A percentile compares a stretch with the other conserved stretches of the same genome.
Conservation (phyloP, 1,140 invertebrate species). For the Copidosoma floridanum region DNA sequence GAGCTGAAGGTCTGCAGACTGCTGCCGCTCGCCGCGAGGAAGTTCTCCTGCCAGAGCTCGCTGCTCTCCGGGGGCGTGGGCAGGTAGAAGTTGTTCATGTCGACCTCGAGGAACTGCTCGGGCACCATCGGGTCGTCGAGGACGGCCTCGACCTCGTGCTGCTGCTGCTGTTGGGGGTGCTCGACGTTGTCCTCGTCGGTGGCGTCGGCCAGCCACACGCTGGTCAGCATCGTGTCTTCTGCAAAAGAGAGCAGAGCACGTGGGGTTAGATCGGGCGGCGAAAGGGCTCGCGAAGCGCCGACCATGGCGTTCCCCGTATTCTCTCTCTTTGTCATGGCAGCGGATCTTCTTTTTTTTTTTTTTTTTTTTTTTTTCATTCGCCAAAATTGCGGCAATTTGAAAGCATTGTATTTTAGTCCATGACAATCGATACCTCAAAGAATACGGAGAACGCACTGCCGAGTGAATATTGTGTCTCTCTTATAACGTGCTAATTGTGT, state of each 20-base stretch:
- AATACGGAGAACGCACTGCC: too few relatives aligned
- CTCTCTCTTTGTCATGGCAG: too few relatives aligned
- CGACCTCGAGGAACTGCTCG: slow-evolving; percentile 25
- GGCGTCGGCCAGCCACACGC: slow-evolving; percentile 8
- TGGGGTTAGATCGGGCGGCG: background rate
- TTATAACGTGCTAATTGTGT: too few relatives aligned
- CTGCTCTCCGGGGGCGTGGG: slow-evolving; percentile 21
- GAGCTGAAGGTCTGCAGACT: background rate
- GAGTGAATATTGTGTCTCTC: too few relatives aligned
- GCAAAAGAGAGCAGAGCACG: slow-evolving; percentile 2
- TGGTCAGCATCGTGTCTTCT: slow-evolving; percentile 23
- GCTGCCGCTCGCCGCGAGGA: background rate
- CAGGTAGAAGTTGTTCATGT: slow-evolving; percentile 25
- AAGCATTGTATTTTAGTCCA: too few relatives aligned
- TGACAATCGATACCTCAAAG: too few relatives aligned
- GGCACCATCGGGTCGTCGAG: slow-evolving; percentile 15
- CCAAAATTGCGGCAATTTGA: too few relatives aligned
- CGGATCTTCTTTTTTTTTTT: too few relatives aligned
- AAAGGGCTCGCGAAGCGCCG: too few relatives aligned
- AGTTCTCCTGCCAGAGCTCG: slow-evolving; percentile 23
- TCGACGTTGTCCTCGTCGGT: slow-evolving; percentile 16
- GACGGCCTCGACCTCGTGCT: background rate
- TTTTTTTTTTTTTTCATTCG: too few relatives aligned
- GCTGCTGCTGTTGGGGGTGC: background rate
- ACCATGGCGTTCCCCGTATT: too few relatives aligned